Evolutionary conservation across 2,113 vertebrate genomes (phyloP).

Genomic region (Hypomesus transpacificus): DNA sequence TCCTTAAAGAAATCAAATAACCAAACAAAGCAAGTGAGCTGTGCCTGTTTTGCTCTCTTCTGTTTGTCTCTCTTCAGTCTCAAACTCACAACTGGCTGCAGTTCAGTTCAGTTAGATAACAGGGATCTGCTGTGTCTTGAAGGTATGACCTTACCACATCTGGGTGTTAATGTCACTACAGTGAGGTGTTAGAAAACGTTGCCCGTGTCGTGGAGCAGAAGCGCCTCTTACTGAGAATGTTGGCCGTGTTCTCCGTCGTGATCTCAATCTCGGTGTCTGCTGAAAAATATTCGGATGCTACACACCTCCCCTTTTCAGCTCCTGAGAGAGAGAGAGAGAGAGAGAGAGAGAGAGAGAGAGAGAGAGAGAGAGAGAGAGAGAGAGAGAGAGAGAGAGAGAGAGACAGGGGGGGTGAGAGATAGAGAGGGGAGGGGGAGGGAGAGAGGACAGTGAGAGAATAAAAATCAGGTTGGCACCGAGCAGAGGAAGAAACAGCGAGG

Average conservation of each 20-base stretch:
- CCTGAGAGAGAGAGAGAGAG: slow-evolving; percentile 60
- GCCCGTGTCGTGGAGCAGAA: too few relatives aligned
- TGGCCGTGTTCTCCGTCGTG: slow-evolving; percentile 89
- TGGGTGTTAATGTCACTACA: not conserved
- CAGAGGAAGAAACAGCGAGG: not conserved
- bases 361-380: not conserved
- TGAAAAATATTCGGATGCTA: slow-evolving; percentile 84
- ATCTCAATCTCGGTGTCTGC: slow-evolving; percentile 85
- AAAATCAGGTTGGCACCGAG: not conserved
- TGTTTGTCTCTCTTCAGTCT: too few relatives aligned
- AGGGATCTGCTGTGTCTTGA: too few relatives aligned
- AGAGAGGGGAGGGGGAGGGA: not conserved
- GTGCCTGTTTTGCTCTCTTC: too few relatives aligned
- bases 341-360: slow-evolving; percentile 10
- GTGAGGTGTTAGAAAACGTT: too few relatives aligned
- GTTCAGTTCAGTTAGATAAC: too few relatives aligned
- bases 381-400: not conserved
- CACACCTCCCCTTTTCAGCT: slow-evolving; percentile 84
- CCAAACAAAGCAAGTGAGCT: too few relatives aligned
- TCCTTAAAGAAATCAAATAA: too few relatives aligned
- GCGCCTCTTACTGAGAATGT: slow-evolving; percentile 82
- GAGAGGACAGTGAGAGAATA: slow-evolving; percentile 2
- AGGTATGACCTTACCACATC: too few relatives aligned
- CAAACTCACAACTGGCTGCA: too few relatives aligned
- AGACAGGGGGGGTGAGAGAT: slow-evolving; percentile 10